phyloP scores from a whole-genome alignment of 2,797 vertebrate genomes.

The Neoniphon sammara region DNA sequence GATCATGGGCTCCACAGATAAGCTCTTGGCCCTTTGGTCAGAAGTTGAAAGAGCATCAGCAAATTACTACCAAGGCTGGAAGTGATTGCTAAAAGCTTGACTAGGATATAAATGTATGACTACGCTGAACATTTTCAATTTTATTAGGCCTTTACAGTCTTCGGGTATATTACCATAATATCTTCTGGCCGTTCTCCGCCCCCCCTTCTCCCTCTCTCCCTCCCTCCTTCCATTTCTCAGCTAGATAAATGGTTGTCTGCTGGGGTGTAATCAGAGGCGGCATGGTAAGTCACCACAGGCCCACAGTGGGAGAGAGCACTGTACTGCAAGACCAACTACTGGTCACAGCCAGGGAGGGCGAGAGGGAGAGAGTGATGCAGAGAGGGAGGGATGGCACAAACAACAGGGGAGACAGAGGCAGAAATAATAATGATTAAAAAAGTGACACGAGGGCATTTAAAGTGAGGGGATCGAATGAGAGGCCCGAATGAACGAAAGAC shows the following conservation, averaged over 20 bases:
- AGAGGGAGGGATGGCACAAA: conserved; percentile 19
- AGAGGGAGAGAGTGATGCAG: neutral
- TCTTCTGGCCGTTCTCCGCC: conserved; percentile 36
- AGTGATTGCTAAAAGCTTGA: conserved; percentile 9
- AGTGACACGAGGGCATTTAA: neutral
- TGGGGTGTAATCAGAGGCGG: conserved; percentile 68
- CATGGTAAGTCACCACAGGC: conserved; percentile 59
- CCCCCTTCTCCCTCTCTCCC: neutral
- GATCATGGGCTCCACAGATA: no score
- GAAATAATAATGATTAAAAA: conserved; percentile 6
- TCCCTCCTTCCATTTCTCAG: conserved; percentile 45
- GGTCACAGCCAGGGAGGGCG: conserved; percentile 29
- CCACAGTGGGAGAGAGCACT: conserved; percentile 59
- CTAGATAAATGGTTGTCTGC: conserved; percentile 64
- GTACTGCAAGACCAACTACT: conserved; percentile 60
- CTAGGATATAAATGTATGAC: conserved; percentile 29
- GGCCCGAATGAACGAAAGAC: neutral
- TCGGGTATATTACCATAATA: conserved; percentile 60
- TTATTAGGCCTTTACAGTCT: conserved; percentile 34
- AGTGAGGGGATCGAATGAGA: neutral
- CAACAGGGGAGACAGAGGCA: conserved; percentile 5
- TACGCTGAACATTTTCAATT: conserved; percentile 38
- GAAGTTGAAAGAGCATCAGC: conserved; percentile 6
- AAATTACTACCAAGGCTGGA: conserved; percentile 20
- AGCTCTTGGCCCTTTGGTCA: no score